Base-by-base conservation (phyloP, 2,113 vertebrate species). In the Ia io region DNA sequence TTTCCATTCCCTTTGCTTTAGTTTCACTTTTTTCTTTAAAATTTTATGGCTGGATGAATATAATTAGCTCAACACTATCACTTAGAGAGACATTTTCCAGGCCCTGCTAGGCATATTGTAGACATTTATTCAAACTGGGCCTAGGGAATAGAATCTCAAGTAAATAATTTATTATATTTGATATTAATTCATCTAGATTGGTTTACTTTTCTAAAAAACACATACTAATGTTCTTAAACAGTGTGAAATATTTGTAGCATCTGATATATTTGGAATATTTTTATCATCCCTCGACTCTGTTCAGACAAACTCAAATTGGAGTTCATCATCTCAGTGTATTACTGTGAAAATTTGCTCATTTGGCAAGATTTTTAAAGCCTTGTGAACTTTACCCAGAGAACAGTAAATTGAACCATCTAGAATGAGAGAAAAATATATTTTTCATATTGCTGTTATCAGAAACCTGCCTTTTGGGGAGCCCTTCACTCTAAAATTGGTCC, bases 11-110 rank as follows among this genome's bases (percentile, higher is more conserved):
- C 7, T 78, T 93, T 96, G 74, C 71, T 83, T 97, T 78, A 78
- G 65, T 89, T 94, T 92, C 63, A 70, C 73, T 83, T 92, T 95
- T 91, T 91, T 51, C 40, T 40, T 96, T 92, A 88, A 85, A 40
- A 67, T 93, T 86, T 97, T 88, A 90, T 88, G 91, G 73, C 90
- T 93, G 30, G 40, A 93, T 95, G 63, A 97, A 89, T 92, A 88
- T 93, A 96, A 97, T 97, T 85, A 95, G 92, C 95, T 96, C 92
- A 95, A 82, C 63, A 83, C 92, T 84, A 84, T 85, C 92, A 42
- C 84, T 90, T 87, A 93, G 56, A 93, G 79, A 95, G 67, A 96
- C 30, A 90, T 87, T 94, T 90, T 84, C 80, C 65, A 93, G 83
- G 59, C 32, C 67, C 84, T 84, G 3, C 40, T 20, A 80, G 59